These are phyloP conservation scores for Eciton burchellii DNA, from an alignment of 1,140 invertebrate genomes.

Conservation along the genomic window DNA sequence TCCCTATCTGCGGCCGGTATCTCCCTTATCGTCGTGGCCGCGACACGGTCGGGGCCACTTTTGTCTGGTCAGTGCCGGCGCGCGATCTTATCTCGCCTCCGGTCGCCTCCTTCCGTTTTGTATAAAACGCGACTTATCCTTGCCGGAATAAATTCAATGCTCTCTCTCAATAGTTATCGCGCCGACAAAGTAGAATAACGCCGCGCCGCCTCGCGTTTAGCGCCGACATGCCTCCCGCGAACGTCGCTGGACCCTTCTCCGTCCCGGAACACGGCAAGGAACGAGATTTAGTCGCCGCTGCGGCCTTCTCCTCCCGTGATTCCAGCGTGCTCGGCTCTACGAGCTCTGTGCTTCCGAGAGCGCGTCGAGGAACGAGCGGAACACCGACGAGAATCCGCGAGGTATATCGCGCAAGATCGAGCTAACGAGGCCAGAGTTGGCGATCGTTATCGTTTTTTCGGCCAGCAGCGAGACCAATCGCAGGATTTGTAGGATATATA, in stretches of 20 bases:
- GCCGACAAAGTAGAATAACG: slow-evolving; percentile 70
- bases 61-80: slow-evolving; percentile 62
- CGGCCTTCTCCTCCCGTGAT: background rate
- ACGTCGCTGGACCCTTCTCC: background rate
- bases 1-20: slow-evolving; percentile 69
- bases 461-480: background rate
- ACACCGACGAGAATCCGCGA: background rate
- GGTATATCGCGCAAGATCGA: background rate
- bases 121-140: slow-evolving; percentile 67
- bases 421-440: slow-evolving; percentile 1
- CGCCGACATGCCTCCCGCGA: slow-evolving; percentile 47
- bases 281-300: slow-evolving; percentile 19
- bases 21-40: slow-evolving; percentile 69
- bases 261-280: background rate
- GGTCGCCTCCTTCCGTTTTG: slow-evolving; percentile 67
- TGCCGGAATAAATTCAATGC: slow-evolving; percentile 74
- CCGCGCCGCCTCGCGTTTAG: slow-evolving; percentile 43
- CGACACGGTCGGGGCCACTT: slow-evolving; percentile 61
- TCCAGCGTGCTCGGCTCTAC: background rate
- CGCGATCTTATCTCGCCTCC: slow-evolving; percentile 67
- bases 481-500: too few species aligned
- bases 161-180: slow-evolving; percentile 75
- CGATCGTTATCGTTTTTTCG: slow-evolving; percentile 19
- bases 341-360: background rate
- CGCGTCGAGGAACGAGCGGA: slow-evolving; percentile 1